These are phyloP conservation scores for Torymus aiolomorphi DNA, from an alignment of 2,888 invertebrate genomes.

Conservation along the genomic window DNA sequence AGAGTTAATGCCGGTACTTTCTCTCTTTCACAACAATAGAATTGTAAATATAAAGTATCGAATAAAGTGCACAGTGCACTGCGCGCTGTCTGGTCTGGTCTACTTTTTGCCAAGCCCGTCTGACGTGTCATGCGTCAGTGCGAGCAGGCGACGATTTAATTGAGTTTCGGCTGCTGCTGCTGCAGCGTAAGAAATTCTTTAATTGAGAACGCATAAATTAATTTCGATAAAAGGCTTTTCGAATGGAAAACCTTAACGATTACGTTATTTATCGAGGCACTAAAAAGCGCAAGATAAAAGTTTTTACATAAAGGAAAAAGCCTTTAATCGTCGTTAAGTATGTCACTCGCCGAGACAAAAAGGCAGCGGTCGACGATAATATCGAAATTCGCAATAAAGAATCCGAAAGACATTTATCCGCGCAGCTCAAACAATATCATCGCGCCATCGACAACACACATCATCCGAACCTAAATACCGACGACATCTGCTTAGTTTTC, in stretches of 20 bases:
- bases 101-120: neutral
- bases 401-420: too few relatives aligned
- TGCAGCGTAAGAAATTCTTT: neutral
- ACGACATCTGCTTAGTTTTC: too few relatives aligned
- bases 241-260: neutral
- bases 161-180: neutral
- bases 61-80: slow-evolving; percentile 18
- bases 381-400: too few relatives aligned
- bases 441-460: too few relatives aligned
- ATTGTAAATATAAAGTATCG: slow-evolving; percentile 16
- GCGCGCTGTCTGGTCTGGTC: neutral
- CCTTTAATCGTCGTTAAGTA: too few relatives aligned
- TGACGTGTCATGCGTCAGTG: neutral
- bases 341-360: too few relatives aligned
- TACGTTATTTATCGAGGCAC: neutral
- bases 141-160: neutral
- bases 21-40: slow-evolving; percentile 50
- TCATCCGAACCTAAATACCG: too few relatives aligned
- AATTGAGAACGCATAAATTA: neutral
- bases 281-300: too few relatives aligned
- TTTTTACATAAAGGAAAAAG: too few relatives aligned
- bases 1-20: slow-evolving; percentile 29
- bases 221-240: neutral
- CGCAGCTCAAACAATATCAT: too few relatives aligned
- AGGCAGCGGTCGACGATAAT: too few relatives aligned